Evolutionary conservation across 2,888 invertebrate species (phyloP).

Genomic region (Rhingia rostrata): DNA sequence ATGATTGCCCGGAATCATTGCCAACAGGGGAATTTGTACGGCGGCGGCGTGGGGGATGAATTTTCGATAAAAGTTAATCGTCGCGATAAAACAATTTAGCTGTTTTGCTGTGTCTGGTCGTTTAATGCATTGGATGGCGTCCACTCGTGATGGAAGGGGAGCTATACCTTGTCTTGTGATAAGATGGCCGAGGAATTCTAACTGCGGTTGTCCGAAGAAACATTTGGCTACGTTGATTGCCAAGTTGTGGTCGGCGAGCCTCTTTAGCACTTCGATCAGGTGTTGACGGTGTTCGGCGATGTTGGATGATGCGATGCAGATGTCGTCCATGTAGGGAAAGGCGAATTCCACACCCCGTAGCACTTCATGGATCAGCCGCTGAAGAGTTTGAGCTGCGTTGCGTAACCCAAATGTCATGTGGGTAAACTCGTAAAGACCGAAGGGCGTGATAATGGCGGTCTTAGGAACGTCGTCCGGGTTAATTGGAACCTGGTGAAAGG

Average conservation of each 20-base stretch:
- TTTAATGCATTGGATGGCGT: constrained; percentile 11
- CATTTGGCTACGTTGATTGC: constrained; percentile 54
- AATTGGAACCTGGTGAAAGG: constrained; percentile 14
- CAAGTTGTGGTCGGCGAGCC: constrained; percentile 30
- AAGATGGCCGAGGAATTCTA: constrained; percentile 20
- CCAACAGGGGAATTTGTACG: constrained; percentile 17
- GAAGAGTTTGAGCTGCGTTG: constrained; percentile 24
- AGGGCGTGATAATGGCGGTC: constrained; percentile 31
- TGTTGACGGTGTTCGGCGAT: constrained; percentile 41
- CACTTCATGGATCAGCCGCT: constrained; percentile 25
- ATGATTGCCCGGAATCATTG: constrained; percentile 4
- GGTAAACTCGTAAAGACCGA: constrained; percentile 16
- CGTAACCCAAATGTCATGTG: constrained; percentile 27
- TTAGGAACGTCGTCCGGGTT: constrained; percentile 13
- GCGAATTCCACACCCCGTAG: not conserved
- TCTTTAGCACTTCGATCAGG: constrained; percentile 35
- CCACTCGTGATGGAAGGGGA: constrained; percentile 23
- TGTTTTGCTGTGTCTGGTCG: constrained; percentile 25
- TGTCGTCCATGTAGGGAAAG: constrained; percentile 30
- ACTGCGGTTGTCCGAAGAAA: constrained; percentile 19
- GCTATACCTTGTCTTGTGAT: constrained; percentile 13
- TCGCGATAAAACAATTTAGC: constrained; percentile 36
- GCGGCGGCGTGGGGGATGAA: constrained; percentile 36
- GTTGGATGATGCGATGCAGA: constrained; percentile 17
- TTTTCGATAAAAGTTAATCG: constrained; percentile 32